Conservation (phyloP, 2,797 vertebrate species). For the Cichlasoma orientale region DNA sequence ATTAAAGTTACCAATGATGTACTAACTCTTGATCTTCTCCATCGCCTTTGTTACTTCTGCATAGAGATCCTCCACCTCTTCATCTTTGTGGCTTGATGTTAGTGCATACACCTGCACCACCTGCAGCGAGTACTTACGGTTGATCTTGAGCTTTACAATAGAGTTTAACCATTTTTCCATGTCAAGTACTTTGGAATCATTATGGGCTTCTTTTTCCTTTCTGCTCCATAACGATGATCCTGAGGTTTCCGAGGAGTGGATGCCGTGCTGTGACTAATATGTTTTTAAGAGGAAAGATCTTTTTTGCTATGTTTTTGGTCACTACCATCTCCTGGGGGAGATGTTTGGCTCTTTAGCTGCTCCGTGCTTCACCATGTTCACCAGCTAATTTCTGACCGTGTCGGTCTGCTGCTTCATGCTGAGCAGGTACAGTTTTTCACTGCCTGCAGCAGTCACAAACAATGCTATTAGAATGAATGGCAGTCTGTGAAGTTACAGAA, state of each 20-base stretch:
- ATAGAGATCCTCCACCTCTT: too few relatives aligned
- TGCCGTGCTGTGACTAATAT: neutral
- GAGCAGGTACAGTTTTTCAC: neutral
- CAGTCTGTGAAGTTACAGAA: neutral
- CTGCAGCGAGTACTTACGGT: too few relatives aligned
- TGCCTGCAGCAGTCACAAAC: neutral
- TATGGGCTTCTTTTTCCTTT: neutral
- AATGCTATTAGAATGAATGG: neutral
- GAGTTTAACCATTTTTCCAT: neutral
- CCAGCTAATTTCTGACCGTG: neutral
- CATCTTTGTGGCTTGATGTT: too few relatives aligned
- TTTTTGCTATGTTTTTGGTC: neutral
- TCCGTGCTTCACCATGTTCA: neutral
- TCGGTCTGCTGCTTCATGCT: neutral
- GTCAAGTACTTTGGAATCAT: neutral
- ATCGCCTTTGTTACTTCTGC: too few relatives aligned
- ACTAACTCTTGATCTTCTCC: too few relatives aligned
- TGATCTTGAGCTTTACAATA: too few relatives aligned
- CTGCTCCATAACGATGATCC: neutral
- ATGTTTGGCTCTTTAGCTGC: neutral
- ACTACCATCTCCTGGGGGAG: neutral
- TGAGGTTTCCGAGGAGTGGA: neutral
- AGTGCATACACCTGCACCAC: too few relatives aligned
- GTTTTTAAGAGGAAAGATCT: neutral
- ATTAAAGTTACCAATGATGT: too few relatives aligned